phyloP scores from a whole-genome alignment of 2,113 vertebrate genomes.

The Apteryx mantelli region DNA sequence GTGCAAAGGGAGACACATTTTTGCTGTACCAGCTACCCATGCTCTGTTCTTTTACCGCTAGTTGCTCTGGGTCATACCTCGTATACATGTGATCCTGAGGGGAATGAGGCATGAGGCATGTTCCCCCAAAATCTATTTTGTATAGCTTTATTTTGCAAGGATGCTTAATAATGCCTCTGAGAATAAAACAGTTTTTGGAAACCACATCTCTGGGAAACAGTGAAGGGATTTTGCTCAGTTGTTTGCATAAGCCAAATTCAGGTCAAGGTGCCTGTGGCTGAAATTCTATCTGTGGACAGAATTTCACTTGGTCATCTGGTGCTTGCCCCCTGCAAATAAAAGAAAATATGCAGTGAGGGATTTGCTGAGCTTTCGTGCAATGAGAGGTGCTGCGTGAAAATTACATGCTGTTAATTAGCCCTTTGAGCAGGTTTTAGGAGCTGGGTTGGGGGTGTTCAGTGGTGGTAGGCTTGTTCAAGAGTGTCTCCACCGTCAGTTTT shows the following conservation, averaged over 20 bases:
- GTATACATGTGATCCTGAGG: neutral
- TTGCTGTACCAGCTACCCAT: neutral
- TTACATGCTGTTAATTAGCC: fast-evolving
- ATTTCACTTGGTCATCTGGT: neutral
- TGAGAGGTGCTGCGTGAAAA: fast-evolving
- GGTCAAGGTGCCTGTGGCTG: neutral
- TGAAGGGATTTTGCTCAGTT: neutral
- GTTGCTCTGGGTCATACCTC: neutral
- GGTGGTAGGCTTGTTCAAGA: fast-evolving
- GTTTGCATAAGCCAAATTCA: neutral
- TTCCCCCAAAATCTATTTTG: fast-evolving
- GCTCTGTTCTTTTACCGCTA: neutral
- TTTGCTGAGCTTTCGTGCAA: neutral
- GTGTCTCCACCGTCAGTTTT: neutral
- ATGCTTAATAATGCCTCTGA: neutral
- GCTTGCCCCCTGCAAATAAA: fast-evolving
- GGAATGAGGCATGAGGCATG: neutral
- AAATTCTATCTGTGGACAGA: fast-evolving
- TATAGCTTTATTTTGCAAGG: neutral
- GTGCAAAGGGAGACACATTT: neutral
- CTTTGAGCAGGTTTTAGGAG: neutral
- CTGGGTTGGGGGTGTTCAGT: neutral
- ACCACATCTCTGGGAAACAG: neutral
- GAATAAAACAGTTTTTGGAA: neutral
- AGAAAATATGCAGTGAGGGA: fast-evolving